Percentiles rank a stretch among this genome's conserved stretches.
These are phyloP conservation scores for Mesocentrotus franciscanus DNA, from an alignment of 53 echinoderm and acorn worm species.

Conservation along the genomic window DNA sequence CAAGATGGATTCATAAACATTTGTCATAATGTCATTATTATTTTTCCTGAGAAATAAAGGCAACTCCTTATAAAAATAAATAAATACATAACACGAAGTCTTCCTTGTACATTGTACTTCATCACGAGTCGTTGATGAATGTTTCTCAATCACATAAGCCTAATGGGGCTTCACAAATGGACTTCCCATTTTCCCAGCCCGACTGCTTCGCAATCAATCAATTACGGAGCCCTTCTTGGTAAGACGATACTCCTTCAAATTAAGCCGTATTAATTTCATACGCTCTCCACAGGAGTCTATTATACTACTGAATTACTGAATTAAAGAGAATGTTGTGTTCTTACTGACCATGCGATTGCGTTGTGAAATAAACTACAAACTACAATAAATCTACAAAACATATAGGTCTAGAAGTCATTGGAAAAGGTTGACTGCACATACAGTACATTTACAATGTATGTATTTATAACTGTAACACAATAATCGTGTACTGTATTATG, in stretches of 20 bases:
- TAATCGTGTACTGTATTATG: too few relatives aligned
- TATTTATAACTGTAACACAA: too few relatives aligned
- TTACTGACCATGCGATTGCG: background rate
- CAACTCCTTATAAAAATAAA: background rate
- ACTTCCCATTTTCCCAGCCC: conserved; percentile 41
- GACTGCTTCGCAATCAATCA: conserved; percentile 53
- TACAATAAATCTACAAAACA: background rate
- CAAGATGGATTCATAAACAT: background rate
- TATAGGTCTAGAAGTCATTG: background rate
- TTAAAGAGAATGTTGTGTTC: background rate
- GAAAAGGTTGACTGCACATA: background rate
- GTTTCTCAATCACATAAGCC: conserved; percentile 42
- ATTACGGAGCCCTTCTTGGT: conserved; percentile 16
- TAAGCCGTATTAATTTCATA: conserved; percentile 53
- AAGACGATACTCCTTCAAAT: conserved; percentile 43
- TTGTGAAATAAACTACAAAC: background rate
- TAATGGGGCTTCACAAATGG: conserved; percentile 54
- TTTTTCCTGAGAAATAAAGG: background rate
- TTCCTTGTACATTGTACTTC: background rate
- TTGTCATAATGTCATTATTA: background rate
- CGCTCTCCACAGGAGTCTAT: background rate
- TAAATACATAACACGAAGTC: background rate
- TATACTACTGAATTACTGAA: background rate
- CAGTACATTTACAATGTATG: too few relatives aligned
- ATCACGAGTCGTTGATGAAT: background rate